Conservation (phyloP, 2,888 invertebrate genomes). For the Chesias legatella region DNA sequence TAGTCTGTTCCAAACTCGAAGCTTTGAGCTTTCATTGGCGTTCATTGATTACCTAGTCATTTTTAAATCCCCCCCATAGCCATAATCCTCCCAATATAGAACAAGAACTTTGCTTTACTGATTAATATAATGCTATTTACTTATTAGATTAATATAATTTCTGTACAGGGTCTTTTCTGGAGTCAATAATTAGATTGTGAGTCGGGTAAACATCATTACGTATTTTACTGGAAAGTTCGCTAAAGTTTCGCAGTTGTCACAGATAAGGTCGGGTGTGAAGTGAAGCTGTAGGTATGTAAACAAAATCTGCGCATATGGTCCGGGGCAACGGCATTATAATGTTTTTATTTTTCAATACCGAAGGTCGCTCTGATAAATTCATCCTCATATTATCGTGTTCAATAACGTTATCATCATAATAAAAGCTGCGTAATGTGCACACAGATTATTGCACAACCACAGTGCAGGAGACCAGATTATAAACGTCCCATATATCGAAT, state of each 20-base stretch:
- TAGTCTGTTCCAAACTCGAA: too few relatives aligned
- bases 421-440: constrained; percentile 32
- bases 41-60: too few relatives aligned
- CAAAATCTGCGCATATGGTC: constrained; percentile 7
- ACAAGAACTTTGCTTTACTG: too few relatives aligned
- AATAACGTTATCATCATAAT: constrained; percentile 42
- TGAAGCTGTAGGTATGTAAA: constrained; percentile 11
- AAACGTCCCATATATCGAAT: constrained; percentile 4
- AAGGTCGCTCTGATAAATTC: constrained; percentile 48
- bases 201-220: too few relatives aligned
- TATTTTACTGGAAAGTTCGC: too few relatives aligned
- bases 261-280: constrained; percentile 2
- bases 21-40: too few relatives aligned
- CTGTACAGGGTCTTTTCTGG: too few relatives aligned
- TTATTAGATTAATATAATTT: too few relatives aligned
- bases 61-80: too few relatives aligned
- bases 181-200: too few relatives aligned
- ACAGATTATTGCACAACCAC: constrained; percentile 4
- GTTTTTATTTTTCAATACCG: constrained; percentile 38
- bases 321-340: constrained; percentile 29
- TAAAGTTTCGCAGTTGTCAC: constrained; percentile 1
- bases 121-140: too few relatives aligned
- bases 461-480: background rate
- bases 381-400: constrained; percentile 41
- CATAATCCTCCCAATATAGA: too few relatives aligned